Conservation (phyloP, 1,140 invertebrate species). For the Zaprionus gabonicus region DNA sequence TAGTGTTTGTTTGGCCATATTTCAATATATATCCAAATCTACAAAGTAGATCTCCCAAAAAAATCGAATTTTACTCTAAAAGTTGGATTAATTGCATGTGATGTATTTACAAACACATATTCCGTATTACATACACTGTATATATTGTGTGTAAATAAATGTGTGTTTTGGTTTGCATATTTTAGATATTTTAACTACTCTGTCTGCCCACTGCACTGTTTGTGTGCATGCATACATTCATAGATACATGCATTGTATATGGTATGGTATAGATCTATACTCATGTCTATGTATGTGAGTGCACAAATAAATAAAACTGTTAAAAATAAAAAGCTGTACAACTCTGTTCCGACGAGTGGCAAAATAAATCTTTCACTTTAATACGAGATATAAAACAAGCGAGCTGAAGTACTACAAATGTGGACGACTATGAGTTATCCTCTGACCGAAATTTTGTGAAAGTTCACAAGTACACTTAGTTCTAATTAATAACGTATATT, state of each 20-base stretch:
- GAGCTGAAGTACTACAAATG: neutral
- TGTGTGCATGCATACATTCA: neutral
- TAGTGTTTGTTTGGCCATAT: no score
- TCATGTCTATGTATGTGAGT: neutral
- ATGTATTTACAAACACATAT: neutral
- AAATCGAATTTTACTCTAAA: no score
- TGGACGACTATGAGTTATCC: neutral
- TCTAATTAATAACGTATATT: neutral
- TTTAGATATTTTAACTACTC: neutral
- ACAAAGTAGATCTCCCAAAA: no score
- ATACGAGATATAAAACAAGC: constrained; percentile 3
- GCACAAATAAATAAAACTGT: neutral
- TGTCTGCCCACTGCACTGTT: neutral
- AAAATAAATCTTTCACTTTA: constrained; percentile 15
- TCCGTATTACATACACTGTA: neutral
- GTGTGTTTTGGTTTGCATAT: constrained; percentile 4
- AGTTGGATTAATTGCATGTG: no score
- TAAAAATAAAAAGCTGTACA: neutral
- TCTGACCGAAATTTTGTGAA: neutral
- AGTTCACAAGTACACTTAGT: no score
- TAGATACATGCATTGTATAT: neutral
- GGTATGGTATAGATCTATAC: neutral
- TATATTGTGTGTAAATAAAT: neutral
- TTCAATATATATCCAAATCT: no score
- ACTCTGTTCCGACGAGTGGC: neutral